Conservation (phyloP, 2,113 vertebrate genomes). For the Pogona vitticeps region DNA sequence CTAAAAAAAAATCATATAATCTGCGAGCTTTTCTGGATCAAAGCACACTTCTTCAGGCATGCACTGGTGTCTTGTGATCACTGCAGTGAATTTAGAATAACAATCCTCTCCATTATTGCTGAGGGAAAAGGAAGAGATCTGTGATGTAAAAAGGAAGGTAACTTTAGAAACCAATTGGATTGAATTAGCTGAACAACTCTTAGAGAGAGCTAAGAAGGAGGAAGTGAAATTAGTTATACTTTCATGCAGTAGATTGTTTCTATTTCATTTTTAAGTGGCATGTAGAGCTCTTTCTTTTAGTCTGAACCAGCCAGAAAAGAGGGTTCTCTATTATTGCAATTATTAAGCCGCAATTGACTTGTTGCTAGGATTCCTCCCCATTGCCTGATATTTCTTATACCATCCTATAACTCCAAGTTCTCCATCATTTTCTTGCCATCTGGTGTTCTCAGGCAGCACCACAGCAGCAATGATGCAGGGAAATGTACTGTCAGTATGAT, state of each 20-base stretch:
- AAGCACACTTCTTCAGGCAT: too few relatives aligned
- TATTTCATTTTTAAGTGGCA: conserved; percentile 36
- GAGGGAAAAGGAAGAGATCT: conserved; percentile 15
- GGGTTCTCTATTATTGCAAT: not conserved
- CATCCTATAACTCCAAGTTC: not conserved
- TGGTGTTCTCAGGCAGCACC: not conserved
- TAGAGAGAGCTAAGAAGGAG: conserved; percentile 27
- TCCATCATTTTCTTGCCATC: not conserved
- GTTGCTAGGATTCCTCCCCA: not conserved
- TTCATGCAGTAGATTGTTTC: conserved; percentile 8
- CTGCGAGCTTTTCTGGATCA: too few relatives aligned
- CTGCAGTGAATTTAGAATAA: too few relatives aligned
- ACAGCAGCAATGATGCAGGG: not conserved
- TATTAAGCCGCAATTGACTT: not conserved
- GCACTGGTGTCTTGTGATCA: too few relatives aligned
- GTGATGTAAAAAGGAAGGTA: not conserved
- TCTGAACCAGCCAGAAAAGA: not conserved
- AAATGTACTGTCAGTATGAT: not conserved
- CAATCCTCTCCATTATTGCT: not conserved
- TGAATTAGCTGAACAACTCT: conserved; percentile 10
- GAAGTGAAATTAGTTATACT: conserved; percentile 23
- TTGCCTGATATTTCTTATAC: not conserved
- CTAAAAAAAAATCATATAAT: too few relatives aligned
- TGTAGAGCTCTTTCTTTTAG: not conserved
- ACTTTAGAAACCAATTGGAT: conserved; percentile 6